Conservation (phyloP, 2,888 invertebrate species). For the Coelogynopora nodosa region DNA sequence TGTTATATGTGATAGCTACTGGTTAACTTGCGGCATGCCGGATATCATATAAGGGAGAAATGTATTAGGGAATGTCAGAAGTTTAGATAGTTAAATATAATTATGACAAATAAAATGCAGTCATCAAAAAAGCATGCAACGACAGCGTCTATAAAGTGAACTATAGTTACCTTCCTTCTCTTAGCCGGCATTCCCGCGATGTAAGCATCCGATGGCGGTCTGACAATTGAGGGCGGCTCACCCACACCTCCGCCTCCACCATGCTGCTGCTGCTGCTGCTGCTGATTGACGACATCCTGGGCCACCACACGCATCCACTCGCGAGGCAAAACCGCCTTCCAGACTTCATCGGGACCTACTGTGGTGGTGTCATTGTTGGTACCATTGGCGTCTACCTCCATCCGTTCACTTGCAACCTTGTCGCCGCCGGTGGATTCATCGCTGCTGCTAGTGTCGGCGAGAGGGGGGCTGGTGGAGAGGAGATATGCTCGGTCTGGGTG, state of each 20-base stretch:
- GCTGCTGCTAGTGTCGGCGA: neutral
- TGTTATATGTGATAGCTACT: too few species aligned
- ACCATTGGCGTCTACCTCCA: neutral
- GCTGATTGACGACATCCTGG: neutral
- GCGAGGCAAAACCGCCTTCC: neutral
- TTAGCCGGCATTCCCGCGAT: neutral
- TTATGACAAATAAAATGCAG: too few species aligned
- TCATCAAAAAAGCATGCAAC: neutral
- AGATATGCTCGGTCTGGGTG: neutral
- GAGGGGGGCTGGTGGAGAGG: neutral
- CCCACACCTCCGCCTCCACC: neutral
- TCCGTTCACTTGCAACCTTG: too few species aligned
- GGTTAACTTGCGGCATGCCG: too few species aligned
- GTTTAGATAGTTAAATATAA: too few species aligned
- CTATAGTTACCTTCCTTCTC: neutral
- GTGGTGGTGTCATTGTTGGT: neutral
- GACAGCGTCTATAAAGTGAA: neutral
- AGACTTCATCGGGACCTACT: neutral
- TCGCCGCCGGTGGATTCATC: neutral
- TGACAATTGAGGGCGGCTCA: too few species aligned
- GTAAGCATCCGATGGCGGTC: neutral
- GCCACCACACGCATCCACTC: neutral
- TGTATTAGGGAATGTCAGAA: too few species aligned
- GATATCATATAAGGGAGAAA: too few species aligned
- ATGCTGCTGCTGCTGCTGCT: neutral